phyloP scores from a whole-genome alignment of 1,140 invertebrate genomes.

The Eumaeus atala region DNA sequence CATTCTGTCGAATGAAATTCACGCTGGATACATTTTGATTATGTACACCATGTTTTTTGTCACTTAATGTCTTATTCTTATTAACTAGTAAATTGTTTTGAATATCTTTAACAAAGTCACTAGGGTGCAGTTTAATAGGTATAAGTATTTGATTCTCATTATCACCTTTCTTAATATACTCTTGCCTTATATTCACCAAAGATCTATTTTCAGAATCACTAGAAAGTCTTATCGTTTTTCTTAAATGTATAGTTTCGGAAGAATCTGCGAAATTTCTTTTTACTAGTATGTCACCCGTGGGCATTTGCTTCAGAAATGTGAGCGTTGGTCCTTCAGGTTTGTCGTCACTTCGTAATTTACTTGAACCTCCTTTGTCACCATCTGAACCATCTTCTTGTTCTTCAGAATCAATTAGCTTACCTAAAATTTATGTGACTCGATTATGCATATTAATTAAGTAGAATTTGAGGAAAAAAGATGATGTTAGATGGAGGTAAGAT shows the following conservation, averaged over 20 bases:
- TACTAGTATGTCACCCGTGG: conserved; percentile 58
- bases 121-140: conserved; percentile 52
- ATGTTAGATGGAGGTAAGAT: no score
- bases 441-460: no score
- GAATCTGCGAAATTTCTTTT: conserved; percentile 56
- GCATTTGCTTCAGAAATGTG: conserved; percentile 58
- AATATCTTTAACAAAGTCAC: conserved; percentile 65
- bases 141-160: conserved; percentile 62
- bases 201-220: conserved; percentile 63
- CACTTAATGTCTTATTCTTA: conserved; percentile 62
- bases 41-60: conserved; percentile 70
- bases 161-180: conserved; percentile 55
- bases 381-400: conserved; percentile 57
- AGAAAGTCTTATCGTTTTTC: conserved; percentile 60
- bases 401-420: conserved; percentile 67
- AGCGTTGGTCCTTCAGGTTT: conserved; percentile 47
- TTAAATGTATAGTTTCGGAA: conserved; percentile 52
- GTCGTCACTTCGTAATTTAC: conserved; percentile 46
- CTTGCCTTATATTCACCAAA: conserved; percentile 56
- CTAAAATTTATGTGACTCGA: conserved; percentile 47
- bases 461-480: no score
- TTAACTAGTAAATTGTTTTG: conserved; percentile 65
- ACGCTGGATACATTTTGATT: conserved; percentile 65
- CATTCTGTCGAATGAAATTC: conserved; percentile 60
- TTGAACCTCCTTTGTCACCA: conserved; percentile 53